A percentile compares a stretch with the other conserved stretches of the same genome.
These are phyloP conservation scores for Hemibagrus guttatus DNA, from an alignment of 2,797 vertebrate species.

Conservation along the genomic window DNA sequence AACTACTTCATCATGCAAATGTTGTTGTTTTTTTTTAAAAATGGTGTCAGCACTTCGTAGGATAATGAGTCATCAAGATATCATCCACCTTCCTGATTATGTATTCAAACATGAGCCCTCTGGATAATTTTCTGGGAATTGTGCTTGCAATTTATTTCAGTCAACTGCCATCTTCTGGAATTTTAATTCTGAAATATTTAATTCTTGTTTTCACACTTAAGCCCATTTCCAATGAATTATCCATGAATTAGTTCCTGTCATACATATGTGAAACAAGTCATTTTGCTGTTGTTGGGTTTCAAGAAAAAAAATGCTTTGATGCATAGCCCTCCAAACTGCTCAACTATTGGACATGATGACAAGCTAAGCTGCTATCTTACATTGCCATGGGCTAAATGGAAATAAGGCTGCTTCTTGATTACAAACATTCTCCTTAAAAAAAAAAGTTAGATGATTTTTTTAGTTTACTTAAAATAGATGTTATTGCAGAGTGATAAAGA, in stretches of 20 bases:
- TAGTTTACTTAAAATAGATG: neutral
- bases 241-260: neutral
- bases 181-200: conserved; percentile 6
- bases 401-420: neutral
- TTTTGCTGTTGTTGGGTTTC: neutral
- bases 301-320: neutral
- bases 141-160: neutral
- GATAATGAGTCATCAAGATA: neutral
- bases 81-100: neutral
- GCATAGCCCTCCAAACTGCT: neutral
- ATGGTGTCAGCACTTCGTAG: neutral
- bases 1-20: too few relatives aligned
- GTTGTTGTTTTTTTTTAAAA: too few relatives aligned
- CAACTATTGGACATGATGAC: neutral
- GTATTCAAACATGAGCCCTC: neutral
- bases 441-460: neutral
- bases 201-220: neutral
- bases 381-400: neutral
- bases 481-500: neutral
- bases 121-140: neutral
- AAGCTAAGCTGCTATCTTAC: neutral
- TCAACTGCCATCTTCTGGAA: neutral
- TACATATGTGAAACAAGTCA: neutral
- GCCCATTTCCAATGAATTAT: neutral
- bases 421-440: neutral